Evolutionary conservation across 2,113 vertebrate genomes (phyloP), one percentile per base, ranked within the genome.

Genomic region (Ornithorhynchus anatinus): DNA sequence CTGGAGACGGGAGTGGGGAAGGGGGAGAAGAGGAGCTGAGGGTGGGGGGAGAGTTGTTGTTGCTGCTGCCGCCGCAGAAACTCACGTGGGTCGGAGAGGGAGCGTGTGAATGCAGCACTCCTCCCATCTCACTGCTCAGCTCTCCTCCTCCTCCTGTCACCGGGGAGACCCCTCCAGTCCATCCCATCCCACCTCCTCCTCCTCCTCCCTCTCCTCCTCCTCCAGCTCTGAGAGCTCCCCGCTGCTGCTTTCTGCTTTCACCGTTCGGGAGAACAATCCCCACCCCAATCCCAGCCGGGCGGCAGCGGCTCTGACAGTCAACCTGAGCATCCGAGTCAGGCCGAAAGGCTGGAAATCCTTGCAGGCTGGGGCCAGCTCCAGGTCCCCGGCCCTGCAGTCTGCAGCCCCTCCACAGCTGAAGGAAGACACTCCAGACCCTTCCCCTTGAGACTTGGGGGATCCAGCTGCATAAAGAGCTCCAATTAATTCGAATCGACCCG

Each of bases 141-240:
- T 7, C 20, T 8, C 9, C 42, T 13, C 9, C 42, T 13, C 4
- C 7, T 33, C 14, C 23, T 19, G 5, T 9, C 45, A 7, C 19
- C 16, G 47, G 8, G 47, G 47, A 17, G 47, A 17, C 3, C 29
- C 14, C n/a, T n/a, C 4, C 45, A 10, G 27, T 23, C 3, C n/a
- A 43, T 44, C 36, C 42, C 23, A 10, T 8, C 58, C 37, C 31
- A 16, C 6, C 14, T 44, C 20, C 19, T 45, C 3, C 14, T 17
- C 29, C 20, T 35, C 32, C 29, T 20, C 40, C 43, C 3, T 13
- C 35, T n/a, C 6, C 22, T 4, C 8, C 45, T 5, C 15, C 16
- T 63, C 5, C 54, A 47, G 15, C 72, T 74, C 83, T 70, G 69
- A 36, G 31, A 42, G 56, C 33, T 52, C 53, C 47, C 6, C 35